A percentile compares a stretch with the other conserved stretches of the same genome.
Evolutionary conservation across 2,888 invertebrate species (phyloP).

Genomic region (Frankliniella fusca): DNA sequence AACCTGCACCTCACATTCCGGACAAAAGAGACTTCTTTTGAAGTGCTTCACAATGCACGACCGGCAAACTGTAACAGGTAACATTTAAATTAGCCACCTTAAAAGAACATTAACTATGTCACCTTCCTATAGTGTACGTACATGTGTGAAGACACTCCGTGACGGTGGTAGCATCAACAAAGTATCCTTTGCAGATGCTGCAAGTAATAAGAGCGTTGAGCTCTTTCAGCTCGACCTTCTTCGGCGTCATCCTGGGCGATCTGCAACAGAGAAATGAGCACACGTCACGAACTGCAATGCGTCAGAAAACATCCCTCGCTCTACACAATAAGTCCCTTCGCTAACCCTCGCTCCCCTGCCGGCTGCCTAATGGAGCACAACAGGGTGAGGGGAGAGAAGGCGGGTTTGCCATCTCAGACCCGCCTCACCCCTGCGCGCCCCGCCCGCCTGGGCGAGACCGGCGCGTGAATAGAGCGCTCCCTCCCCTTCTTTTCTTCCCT

Average conservation of each 20-base stretch:
- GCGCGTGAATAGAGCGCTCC: slow-evolving; percentile 2
- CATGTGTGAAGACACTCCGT: slow-evolving; percentile 8
- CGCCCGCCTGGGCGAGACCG: neutral
- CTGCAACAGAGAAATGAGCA: neutral
- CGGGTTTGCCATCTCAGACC: neutral
- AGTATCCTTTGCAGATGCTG: slow-evolving; percentile 8
- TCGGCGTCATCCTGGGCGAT: neutral
- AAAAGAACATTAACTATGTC: neutral
- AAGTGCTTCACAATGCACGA: slow-evolving; percentile 53
- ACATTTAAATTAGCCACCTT: neutral
- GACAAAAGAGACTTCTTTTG: slow-evolving; percentile 50
- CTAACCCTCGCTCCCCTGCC: neutral
- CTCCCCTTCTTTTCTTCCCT: slow-evolving; percentile 24
- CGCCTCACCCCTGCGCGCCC: slow-evolving; percentile 7
- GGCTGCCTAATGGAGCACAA: neutral
- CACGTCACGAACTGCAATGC: too few species aligned
- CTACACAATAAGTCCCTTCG: neutral
- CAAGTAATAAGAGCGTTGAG: neutral
- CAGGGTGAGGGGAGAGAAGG: neutral
- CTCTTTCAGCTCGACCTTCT: neutral
- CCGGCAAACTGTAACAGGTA: slow-evolving; percentile 50
- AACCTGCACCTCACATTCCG: slow-evolving; percentile 53
- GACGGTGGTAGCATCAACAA: neutral
- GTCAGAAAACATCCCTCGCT: too few species aligned
- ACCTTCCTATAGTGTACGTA: neutral